Evolutionary conservation across 2,113 vertebrate species (phyloP), one percentile per base, ranked within the genome.

Genomic region (Gracilinanus agilis): DNA sequence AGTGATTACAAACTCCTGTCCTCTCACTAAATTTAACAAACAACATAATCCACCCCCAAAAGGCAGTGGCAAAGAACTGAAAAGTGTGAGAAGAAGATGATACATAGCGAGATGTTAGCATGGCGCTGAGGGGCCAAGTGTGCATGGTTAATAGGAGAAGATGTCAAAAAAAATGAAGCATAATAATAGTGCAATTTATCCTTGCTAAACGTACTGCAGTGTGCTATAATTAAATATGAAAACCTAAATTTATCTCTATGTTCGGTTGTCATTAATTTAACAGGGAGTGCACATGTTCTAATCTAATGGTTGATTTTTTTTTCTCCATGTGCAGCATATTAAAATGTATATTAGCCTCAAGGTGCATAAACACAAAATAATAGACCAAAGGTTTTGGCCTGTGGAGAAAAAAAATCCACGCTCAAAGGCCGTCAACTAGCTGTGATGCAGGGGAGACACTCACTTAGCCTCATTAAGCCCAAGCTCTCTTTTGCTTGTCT

Each of bases 181-280:
- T 99, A 99, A 99, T 99, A 99, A 99, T 99, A 98, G 98, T 99
- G 98, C 98, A 99, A 99, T 99, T 99, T 99, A 99, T 99, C 98
- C 98, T 98, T 98, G 98, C 98, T 99, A 98, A 99, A 99, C 95
- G 98, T 98, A 98, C 98, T 98, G 98, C 98, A 98, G 99, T 99
- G 98, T 97, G 98, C 99, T 99, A 99, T 99, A 99, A 99, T 99
- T 99, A 99, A 99, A 99, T 99, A 99, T 99, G 99, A 99, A 99
- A 99, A 99, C 98, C 99, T 99, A 99, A 99, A 99, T 99, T 99
- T 99, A 99, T 99, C 98, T 99, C 98, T 98, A 98, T 98, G 98
- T 99, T 99, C 98, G 98, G 99, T 98, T 99, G 99, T 99, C 99
- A 99, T 99, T 99, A 99, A 99, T 99, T 99, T 99, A 99, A 99